phyloP scores from a whole-genome alignment of 2,888 invertebrate genomes.

The Polymixis lichenea region DNA sequence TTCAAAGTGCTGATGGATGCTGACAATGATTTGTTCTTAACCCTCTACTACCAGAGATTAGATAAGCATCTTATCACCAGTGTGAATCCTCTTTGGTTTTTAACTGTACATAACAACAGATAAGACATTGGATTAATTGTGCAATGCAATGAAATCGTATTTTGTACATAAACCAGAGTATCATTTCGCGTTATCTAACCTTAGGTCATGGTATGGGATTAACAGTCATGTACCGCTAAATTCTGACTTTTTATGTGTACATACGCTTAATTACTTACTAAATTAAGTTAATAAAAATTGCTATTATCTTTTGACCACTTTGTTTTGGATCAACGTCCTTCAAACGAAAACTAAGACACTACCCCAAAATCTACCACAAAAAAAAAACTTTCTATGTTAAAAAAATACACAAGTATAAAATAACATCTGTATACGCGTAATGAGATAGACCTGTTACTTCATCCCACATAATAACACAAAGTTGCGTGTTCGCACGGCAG shows the following conservation, averaged over 20 bases:
- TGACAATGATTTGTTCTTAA: slow-evolving; percentile 25
- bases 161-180: neutral
- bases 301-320: neutral
- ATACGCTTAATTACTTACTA: too few relatives aligned
- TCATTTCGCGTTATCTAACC: too few relatives aligned
- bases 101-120: neutral
- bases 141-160: slow-evolving; percentile 1
- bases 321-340: too few relatives aligned
- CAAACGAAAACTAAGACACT: neutral
- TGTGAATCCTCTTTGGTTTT: neutral
- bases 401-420: neutral
- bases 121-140: neutral
- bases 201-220: neutral
- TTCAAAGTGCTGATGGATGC: neutral
- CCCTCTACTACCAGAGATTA: neutral
- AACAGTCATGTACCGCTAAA: neutral
- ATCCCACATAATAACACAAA: slow-evolving; percentile 19
- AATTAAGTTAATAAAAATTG: neutral
- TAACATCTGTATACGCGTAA: neutral
- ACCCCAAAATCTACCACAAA: neutral
- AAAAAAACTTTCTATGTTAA: neutral
- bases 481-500: slow-evolving; percentile 53
- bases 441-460: slow-evolving; percentile 34
- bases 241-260: neutral
- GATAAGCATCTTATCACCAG: neutral